A percentile compares a stretch with the other conserved stretches of the same genome.
phyloP scores from a whole-genome alignment of 2,797 vertebrate species.

The Ciconia nigra region DNA sequence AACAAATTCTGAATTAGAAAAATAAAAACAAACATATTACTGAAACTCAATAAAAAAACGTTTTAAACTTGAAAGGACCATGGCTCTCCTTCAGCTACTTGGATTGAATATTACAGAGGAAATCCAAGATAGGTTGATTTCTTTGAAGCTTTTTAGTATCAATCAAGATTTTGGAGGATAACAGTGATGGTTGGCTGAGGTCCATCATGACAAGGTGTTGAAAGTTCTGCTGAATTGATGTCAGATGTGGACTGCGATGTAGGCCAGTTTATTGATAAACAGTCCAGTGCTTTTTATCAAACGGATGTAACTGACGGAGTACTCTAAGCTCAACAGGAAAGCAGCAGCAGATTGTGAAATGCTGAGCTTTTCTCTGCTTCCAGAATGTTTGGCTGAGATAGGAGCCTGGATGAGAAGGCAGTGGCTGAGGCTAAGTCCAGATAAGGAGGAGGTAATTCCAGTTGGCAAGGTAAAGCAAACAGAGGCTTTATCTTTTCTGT shows the following conservation, averaged over 20 bases:
- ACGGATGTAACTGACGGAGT: neutral
- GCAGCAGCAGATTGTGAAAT: conserved; percentile 5
- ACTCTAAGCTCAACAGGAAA: neutral
- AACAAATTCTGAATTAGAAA: neutral
- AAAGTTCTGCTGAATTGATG: neutral
- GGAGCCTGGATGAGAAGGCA: conserved; percentile 46
- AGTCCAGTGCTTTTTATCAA: conserved; percentile 30
- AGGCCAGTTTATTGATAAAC: conserved; percentile 17
- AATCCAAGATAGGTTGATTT: neutral
- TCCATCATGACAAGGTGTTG: neutral
- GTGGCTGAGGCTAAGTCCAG: conserved; percentile 32
- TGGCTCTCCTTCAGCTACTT: neutral
- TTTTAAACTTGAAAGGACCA: neutral
- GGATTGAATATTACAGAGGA: neutral
- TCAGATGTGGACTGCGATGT: conserved; percentile 6
- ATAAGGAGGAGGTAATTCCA: conserved; percentile 58
- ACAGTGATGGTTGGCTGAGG: neutral
- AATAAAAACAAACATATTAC: neutral
- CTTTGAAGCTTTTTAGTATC: neutral
- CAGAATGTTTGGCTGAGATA: conserved; percentile 39
- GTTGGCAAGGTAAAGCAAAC: conserved; percentile 53
- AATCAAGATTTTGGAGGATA: conserved; percentile 8
- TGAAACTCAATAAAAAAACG: neutral
- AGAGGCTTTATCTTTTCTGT: conserved; percentile 29
- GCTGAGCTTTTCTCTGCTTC: conserved; percentile 35